phyloP scores from a whole-genome alignment of 2,797 vertebrate genomes.

The Pterois miles region DNA sequence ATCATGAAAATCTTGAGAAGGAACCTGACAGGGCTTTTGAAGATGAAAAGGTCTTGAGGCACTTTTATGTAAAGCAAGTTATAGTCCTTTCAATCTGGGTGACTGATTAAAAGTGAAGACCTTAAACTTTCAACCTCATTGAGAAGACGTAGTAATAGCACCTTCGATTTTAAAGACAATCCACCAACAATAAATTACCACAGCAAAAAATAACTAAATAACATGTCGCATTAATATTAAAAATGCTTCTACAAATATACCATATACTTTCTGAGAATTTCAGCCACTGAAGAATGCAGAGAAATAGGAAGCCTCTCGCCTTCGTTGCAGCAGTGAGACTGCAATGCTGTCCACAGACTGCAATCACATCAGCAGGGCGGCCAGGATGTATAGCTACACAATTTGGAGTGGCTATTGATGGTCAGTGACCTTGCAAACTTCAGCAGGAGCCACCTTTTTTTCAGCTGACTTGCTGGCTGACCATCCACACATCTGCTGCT shows the following conservation, averaged over 20 bases:
- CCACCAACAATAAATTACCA: neutral
- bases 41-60: conserved; percentile 51
- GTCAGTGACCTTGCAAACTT: conserved; percentile 58
- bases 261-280: neutral
- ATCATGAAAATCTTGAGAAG: neutral
- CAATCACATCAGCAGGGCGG: conserved; percentile 38
- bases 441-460: conserved; percentile 24
- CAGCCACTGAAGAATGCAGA: neutral
- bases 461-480: neutral
- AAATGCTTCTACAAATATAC: neutral
- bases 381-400: conserved; percentile 8
- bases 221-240: neutral
- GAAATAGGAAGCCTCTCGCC: neutral
- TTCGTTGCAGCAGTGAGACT: neutral
- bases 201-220: neutral
- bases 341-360: conserved; percentile 19
- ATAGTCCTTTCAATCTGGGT: conserved; percentile 14
- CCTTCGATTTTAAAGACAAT: neutral
- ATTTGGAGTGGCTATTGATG: conserved; percentile 24
- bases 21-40: conserved; percentile 25
- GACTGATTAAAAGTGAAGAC: conserved; percentile 20
- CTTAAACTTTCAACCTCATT: neutral
- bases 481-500: neutral
- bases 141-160: neutral
- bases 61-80: conserved; percentile 32